A percentile compares a stretch with the other conserved stretches of the same genome.
phyloP scores from a whole-genome alignment of 2,113 vertebrate genomes.

The Rhea americana region DNA sequence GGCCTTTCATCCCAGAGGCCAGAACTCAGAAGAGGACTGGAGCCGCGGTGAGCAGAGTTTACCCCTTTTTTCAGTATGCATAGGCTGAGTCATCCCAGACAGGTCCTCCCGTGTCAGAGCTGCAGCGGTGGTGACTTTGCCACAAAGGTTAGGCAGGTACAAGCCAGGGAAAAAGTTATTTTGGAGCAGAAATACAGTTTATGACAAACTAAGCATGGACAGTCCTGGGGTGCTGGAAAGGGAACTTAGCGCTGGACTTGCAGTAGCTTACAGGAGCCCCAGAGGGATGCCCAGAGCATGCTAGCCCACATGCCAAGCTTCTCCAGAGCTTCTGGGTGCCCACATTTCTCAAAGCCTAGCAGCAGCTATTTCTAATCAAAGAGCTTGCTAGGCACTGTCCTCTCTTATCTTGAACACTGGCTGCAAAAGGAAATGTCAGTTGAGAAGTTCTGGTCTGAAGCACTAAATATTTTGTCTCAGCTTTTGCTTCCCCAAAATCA shows the following conservation, averaged over 20 bases:
- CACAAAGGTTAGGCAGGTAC: neutral
- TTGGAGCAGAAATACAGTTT: too few species aligned
- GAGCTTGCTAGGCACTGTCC: neutral
- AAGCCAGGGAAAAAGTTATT: neutral
- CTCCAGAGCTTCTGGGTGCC: rapidly evolving
- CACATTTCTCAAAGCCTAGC: neutral
- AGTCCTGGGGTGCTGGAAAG: neutral
- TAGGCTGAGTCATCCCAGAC: neutral
- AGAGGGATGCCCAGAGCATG: neutral
- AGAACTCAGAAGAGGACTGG: neutral
- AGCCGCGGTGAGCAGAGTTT: neutral
- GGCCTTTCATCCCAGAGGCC: neutral
- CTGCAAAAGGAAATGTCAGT: neutral
- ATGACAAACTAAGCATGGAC: too few species aligned
- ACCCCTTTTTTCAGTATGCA: neutral
- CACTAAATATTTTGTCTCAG: neutral
- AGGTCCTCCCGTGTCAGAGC: neutral
- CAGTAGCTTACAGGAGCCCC: neutral
- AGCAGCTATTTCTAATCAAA: neutral
- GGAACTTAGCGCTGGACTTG: neutral
- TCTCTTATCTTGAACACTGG: neutral
- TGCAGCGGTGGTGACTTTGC: neutral
- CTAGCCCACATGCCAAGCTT: rapidly evolving
- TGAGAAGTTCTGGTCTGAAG: neutral
- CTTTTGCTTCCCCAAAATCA: neutral